These are phyloP conservation scores for Gastrophysa polygoni DNA, from an alignment of 2,888 invertebrate genomes.

Conservation along the genomic window DNA sequence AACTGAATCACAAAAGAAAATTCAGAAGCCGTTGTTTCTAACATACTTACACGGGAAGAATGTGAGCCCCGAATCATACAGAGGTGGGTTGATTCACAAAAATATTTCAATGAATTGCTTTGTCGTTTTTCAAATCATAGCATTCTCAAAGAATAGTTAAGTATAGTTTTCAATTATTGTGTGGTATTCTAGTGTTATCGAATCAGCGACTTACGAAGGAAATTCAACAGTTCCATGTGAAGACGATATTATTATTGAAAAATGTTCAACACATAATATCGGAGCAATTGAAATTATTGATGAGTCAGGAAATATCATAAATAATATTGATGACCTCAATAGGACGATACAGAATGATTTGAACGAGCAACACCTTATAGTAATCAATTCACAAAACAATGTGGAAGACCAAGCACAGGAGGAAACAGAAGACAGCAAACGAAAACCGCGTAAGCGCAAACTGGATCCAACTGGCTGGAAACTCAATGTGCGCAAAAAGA, in stretches of 20 bases:
- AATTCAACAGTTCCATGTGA: not conserved
- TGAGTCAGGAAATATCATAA: slow-evolving; percentile 9
- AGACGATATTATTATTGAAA: not conserved
- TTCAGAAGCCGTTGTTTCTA: not conserved
- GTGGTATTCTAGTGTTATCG: not conserved
- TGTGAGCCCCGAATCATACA: not conserved
- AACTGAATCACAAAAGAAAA: not conserved
- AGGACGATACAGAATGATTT: slow-evolving; percentile 3
- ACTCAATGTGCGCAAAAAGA: slow-evolving; percentile 13
- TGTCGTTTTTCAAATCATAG: not conserved
- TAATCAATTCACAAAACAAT: not conserved
- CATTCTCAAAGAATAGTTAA: no score
- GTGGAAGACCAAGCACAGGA: slow-evolving; percentile 5
- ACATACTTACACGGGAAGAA: not conserved
- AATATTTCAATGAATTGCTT: not conserved
- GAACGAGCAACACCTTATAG: not conserved
- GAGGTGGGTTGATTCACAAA: not conserved
- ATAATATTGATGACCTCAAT: slow-evolving; percentile 3
- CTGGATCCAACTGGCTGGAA: slow-evolving; percentile 4
- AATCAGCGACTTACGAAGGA: not conserved
- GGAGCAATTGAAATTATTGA: slow-evolving; percentile 14
- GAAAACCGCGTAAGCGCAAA: slow-evolving; percentile 10
- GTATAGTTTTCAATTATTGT: not conserved
- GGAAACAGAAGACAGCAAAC: not conserved
- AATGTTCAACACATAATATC: not conserved